Base-by-base conservation (phyloP, 2,797 vertebrate genomes). In the Hypotaenidia okinawae region DNA sequence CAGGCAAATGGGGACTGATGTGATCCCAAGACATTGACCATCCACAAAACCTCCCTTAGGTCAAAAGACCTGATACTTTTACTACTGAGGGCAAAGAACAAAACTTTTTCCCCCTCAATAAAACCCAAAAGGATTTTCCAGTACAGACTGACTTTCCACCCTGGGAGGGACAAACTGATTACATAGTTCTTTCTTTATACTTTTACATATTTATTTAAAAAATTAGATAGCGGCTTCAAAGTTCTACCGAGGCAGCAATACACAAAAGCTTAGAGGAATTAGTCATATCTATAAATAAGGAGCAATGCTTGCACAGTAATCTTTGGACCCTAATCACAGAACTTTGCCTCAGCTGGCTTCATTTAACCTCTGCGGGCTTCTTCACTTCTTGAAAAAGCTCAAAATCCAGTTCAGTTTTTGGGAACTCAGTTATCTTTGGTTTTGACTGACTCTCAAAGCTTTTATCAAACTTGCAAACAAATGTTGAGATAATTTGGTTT, bases 41-140 rank as follows among this genome's bases (percentile, higher is more conserved):
- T 9, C 9, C 28, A 51, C 32, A 93, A 85, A 91, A 87, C 21
- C n/a, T 16, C 27, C 51, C 43, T 23, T 54, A n/a, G 15, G 21
- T 62, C 11, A 80, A 62, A 91, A 83, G 30, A 22, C 0, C 0
- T 0, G 0, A 30, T 19, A 72, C 16, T 81, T 79, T 19, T 54
- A 23, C 28, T 70, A 49, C 23, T 66, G n/a, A 55, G 35, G 18
- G 58, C 18, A 89, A 93, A 92, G 89, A 15, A 1, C 45, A 87
- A 85, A 92, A 55, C 11, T 3, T 12, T 15, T 91, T 33, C 19
- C 79, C 39, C 54, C 45, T 69, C 76, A 69, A 10, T 72, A 17
- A 96, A 89, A 84, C 19, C 16, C 27, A 83, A 59, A 9, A 69
- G 24, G 17, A 76, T 86, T 84, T 89, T 90, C 55, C 41, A 51